These are phyloP conservation scores for Dorcus hopei DNA, from an alignment of 2,888 invertebrate genomes.

Conservation along the genomic window DNA sequence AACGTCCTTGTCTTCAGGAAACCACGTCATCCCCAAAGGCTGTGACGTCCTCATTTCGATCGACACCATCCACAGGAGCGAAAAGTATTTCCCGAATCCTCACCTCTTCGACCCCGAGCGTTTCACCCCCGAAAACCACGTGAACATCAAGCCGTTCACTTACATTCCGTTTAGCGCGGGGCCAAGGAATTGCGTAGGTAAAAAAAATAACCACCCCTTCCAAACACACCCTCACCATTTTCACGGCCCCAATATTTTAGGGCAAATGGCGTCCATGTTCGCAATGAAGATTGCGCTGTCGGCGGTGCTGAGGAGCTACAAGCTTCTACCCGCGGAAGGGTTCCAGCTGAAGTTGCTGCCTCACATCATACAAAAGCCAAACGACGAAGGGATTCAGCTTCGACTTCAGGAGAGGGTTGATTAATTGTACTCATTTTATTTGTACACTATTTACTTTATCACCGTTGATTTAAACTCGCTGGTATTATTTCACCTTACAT, in stretches of 20 bases:
- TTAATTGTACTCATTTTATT: too few species aligned
- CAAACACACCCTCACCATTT: neutral
- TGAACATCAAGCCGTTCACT: constrained; percentile 35
- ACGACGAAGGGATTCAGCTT: too few species aligned
- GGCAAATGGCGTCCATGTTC: constrained; percentile 51
- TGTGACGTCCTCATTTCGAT: constrained; percentile 9
- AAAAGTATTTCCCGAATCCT: constrained; percentile 47
- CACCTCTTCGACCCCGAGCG: constrained; percentile 41
- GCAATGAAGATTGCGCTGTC: constrained; percentile 54
- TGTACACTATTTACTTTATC: too few species aligned
- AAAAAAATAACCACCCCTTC: neutral
- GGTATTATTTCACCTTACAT: too few species aligned
- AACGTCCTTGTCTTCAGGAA: constrained; percentile 1
- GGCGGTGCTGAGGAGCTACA: constrained; percentile 52
- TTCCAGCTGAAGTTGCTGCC: constrained; percentile 10
- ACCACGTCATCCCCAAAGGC: constrained; percentile 18
- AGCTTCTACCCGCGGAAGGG: constrained; percentile 27
- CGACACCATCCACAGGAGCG: constrained; percentile 45
- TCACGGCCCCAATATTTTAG: constrained; percentile 18
- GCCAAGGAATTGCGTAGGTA: constrained; percentile 36
- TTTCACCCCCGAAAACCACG: constrained; percentile 35
- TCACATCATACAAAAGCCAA: constrained; percentile 10
- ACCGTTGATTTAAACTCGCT: too few species aligned
- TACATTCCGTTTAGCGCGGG: constrained; percentile 42
- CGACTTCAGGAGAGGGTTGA: too few species aligned